Percentiles rank a stretch among this genome's conserved stretches.
These are phyloP conservation scores for Orthosia gracilis DNA, from an alignment of 2,888 invertebrate genomes.

Conservation along the genomic window DNA sequence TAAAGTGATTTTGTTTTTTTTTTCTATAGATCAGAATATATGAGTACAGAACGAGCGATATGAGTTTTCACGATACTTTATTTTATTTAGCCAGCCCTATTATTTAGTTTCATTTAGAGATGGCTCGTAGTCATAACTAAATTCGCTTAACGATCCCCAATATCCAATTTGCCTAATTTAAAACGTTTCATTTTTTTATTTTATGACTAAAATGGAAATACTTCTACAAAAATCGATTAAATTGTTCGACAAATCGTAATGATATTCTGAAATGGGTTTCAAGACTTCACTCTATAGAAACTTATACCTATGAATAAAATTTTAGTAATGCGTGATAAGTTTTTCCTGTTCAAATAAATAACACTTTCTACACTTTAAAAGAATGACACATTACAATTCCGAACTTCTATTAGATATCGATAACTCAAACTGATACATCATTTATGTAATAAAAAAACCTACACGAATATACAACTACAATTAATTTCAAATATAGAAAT, in stretches of 20 bases:
- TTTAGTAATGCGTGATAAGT: not conserved
- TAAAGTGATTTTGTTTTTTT: constrained; percentile 14
- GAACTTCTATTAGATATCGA: constrained; percentile 33
- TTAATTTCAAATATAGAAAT: constrained; percentile 64
- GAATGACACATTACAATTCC: constrained; percentile 55
- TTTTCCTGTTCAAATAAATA: constrained; percentile 18
- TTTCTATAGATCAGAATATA: not conserved
- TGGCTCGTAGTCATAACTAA: not conserved
- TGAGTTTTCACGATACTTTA: not conserved
- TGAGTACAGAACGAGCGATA: too few species aligned
- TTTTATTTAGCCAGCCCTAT: not conserved
- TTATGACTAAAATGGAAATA: not conserved
- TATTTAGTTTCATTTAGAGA: not conserved
- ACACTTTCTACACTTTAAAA: constrained; percentile 43
- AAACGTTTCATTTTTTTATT: not conserved
- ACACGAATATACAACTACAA: constrained; percentile 47
- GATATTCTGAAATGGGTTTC: not conserved
- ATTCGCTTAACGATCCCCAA: not conserved
- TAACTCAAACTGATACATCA: constrained; percentile 58
- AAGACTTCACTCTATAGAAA: not conserved
- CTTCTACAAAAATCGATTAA: not conserved
- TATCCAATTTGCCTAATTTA: not conserved
- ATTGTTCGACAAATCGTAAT: not conserved
- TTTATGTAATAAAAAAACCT: constrained; percentile 44
- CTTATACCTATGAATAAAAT: not conserved